A percentile compares a stretch with the other conserved stretches of the same genome.
These are phyloP conservation scores for Chloropsis hardwickii DNA, from an alignment of 2,113 vertebrate species.

Conservation along the genomic window DNA sequence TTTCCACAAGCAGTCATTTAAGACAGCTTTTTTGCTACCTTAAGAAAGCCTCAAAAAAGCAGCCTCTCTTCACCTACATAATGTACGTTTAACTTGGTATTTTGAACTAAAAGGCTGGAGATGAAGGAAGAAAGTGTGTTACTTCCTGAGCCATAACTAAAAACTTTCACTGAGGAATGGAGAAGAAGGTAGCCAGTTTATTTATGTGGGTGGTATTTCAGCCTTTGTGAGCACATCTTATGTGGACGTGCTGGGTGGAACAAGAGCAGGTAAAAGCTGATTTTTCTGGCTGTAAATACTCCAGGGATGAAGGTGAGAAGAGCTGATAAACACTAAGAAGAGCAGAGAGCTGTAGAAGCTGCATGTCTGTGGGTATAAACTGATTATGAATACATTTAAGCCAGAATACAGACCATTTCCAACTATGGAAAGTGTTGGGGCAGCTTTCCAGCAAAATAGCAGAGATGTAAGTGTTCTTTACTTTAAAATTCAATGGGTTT, in stretches of 20 bases:
- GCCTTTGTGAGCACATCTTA: neutral
- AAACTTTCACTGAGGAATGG: neutral
- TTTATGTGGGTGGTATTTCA: neutral
- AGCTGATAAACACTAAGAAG: slow-evolving; percentile 4
- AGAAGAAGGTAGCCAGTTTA: neutral
- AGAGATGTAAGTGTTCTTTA: neutral
- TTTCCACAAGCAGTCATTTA: neutral
- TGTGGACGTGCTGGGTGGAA: neutral
- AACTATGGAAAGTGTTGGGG: neutral
- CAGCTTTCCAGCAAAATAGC: neutral
- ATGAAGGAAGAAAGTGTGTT: neutral
- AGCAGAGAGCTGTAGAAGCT: neutral
- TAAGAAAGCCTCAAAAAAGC: neutral
- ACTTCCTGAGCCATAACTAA: neutral
- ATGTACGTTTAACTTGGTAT: neutral
- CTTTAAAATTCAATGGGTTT: neutral
- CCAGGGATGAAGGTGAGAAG: neutral
- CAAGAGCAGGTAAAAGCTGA: neutral
- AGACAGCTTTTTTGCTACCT: neutral
- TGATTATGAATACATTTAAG: neutral
- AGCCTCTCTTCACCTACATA: neutral
- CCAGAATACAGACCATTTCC: neutral
- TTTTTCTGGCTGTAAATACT: neutral
- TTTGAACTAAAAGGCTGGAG: neutral
- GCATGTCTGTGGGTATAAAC: neutral